Evolutionary conservation across 2,888 invertebrate genomes (phyloP).

Genomic region (Ennomos fuscantarius): DNA sequence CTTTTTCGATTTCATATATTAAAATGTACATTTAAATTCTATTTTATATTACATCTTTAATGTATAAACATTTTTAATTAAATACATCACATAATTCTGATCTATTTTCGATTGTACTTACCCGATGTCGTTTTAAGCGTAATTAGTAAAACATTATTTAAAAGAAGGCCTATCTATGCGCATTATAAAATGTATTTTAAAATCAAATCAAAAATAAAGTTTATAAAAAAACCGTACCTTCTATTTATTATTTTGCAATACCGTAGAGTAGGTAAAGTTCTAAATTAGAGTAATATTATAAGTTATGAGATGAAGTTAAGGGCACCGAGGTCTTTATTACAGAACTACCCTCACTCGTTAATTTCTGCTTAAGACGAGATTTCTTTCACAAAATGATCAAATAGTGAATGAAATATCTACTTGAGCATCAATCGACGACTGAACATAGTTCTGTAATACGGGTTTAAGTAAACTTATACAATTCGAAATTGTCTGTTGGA

Average conservation of each 20-base stretch:
- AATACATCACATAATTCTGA: conserved; percentile 66
- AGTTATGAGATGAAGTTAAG: too few relatives aligned
- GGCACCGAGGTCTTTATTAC: too few relatives aligned
- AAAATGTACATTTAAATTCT: conserved; percentile 72
- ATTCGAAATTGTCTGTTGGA: neutral
- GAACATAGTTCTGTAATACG: too few relatives aligned
- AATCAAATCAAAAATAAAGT: conserved; percentile 75
- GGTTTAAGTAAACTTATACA: too few relatives aligned
- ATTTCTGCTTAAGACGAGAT: too few relatives aligned
- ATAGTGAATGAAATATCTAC: too few relatives aligned
- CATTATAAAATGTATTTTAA: conserved; percentile 73
- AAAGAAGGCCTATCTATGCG: conserved; percentile 70
- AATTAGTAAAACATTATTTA: conserved; percentile 64
- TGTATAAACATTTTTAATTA: conserved; percentile 72
- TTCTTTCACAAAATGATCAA: too few relatives aligned
- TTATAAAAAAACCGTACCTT: conserved; percentile 56
- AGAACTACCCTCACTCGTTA: too few relatives aligned
- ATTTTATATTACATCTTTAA: conserved; percentile 73
- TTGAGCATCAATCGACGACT: too few relatives aligned
- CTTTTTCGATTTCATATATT: conserved; percentile 63
- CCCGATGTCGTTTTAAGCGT: conserved; percentile 59
- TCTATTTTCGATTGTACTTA: conserved; percentile 68
- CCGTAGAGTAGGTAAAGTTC: conserved; percentile 4
- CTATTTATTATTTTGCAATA: conserved; percentile 47
- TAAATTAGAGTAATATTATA: conserved; percentile 6